Conservation (phyloP, 2,888 invertebrate genomes). For the Patella pellucida region DNA sequence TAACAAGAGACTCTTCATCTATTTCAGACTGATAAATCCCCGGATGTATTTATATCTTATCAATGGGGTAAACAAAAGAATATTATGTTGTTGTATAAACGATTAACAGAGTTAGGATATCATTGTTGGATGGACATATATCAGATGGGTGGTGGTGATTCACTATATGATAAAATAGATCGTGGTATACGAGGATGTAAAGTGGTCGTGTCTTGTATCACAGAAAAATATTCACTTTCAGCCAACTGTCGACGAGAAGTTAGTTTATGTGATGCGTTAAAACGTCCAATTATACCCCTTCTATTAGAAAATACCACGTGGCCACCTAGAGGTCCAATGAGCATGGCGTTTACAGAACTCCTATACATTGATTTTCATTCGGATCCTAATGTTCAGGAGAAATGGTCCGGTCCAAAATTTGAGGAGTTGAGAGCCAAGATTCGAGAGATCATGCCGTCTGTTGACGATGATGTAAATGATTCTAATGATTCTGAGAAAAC, state of each 20-base stretch:
- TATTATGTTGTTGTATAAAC: slow-evolving; percentile 49
- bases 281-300: slow-evolving; percentile 67
- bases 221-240: slow-evolving; percentile 65
- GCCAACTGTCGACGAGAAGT: slow-evolving; percentile 68
- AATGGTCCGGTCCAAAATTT: slow-evolving; percentile 52
- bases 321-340: slow-evolving; percentile 69
- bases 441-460: neutral
- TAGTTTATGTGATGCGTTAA: slow-evolving; percentile 63
- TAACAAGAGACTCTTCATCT: no score
- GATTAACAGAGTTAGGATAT: slow-evolving; percentile 52
- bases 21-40: slow-evolving; percentile 21
- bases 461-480: no score
- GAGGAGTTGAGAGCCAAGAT: slow-evolving; percentile 39
- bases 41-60: slow-evolving; percentile 61
- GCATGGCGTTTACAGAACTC: slow-evolving; percentile 64
- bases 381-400: slow-evolving; percentile 42
- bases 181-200: slow-evolving; percentile 54
- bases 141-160: slow-evolving; percentile 67
- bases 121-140: slow-evolving; percentile 66
- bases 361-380: slow-evolving; percentile 58
- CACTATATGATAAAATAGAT: slow-evolving; percentile 64
- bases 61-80: slow-evolving; percentile 66
- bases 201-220: slow-evolving; percentile 64
- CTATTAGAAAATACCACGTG: slow-evolving; percentile 62
- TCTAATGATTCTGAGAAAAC: no score